A percentile compares a stretch with the other conserved stretches of the same genome.
phyloP scores from a whole-genome alignment of 2,797 vertebrate genomes.

The Megaceryle alcyon region DNA sequence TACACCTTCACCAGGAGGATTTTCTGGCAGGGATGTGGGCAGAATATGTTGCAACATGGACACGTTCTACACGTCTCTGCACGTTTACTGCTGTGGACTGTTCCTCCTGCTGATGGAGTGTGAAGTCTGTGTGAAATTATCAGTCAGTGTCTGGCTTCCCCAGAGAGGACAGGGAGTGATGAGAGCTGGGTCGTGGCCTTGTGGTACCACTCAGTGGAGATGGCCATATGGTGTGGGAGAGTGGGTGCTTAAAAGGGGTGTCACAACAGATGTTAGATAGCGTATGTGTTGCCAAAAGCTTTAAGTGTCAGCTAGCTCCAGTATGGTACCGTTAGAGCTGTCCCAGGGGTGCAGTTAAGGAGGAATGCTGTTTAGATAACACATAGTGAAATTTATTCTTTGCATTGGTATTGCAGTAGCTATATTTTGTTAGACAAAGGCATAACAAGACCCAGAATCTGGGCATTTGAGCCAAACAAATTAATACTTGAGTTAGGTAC shows the following conservation, averaged over 20 bases:
- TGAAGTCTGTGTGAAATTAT: slow-evolving; percentile 1
- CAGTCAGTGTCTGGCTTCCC: neutral
- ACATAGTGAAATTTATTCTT: neutral
- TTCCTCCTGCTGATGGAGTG: neutral
- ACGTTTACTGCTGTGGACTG: neutral
- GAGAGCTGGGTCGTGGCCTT: neutral
- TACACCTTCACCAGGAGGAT: neutral
- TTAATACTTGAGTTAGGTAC: neutral
- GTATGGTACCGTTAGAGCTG: neutral
- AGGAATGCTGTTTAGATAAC: neutral
- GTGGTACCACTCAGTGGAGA: fast-evolving
- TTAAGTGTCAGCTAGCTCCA: neutral
- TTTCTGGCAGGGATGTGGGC: neutral
- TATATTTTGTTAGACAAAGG: neutral
- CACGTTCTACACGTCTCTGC: neutral
- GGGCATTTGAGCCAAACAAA: neutral
- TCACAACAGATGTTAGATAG: neutral
- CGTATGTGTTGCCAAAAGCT: neutral
- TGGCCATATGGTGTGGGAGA: slow-evolving; percentile 5
- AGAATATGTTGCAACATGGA: neutral
- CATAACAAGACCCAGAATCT: neutral
- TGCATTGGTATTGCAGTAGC: neutral
- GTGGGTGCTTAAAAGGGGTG: neutral
- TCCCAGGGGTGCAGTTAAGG: neutral
- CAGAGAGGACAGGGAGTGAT: neutral